Evolutionary conservation across 2,888 invertebrate genomes (phyloP).

Genomic region (Parnassius smintheus): DNA sequence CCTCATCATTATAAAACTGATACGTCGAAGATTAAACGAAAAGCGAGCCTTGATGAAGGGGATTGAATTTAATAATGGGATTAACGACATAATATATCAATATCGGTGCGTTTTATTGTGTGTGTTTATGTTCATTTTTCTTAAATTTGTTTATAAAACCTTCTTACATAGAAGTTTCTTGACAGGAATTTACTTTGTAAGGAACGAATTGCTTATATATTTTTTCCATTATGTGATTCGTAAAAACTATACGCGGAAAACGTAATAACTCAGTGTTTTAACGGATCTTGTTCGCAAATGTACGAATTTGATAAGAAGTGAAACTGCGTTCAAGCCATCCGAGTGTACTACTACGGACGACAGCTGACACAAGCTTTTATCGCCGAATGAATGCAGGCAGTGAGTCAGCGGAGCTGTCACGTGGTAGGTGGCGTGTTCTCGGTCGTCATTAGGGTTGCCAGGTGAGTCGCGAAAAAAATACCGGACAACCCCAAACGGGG

Average conservation of each 20-base stretch:
- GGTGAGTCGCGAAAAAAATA: too few relatives aligned
- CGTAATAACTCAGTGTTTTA: too few relatives aligned
- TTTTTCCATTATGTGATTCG: too few relatives aligned
- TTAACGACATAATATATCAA: not conserved
- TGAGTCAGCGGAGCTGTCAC: conserved; percentile 27
- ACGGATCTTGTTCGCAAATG: too few relatives aligned
- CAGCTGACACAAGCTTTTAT: conserved; percentile 47
- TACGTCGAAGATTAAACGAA: conserved; percentile 1
- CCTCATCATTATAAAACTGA: not conserved
- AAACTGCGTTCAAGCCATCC: conserved; percentile 1
- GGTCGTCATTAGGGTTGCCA: conserved; percentile 21
- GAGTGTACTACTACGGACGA: conserved; percentile 27
- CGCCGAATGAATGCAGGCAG: conserved; percentile 45
- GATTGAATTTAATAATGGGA: not conserved
- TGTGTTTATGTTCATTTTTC: too few relatives aligned
- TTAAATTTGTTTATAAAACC: too few relatives aligned
- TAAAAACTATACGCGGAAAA: too few relatives aligned
- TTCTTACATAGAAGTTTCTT: too few relatives aligned
- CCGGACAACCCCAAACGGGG: too few relatives aligned
- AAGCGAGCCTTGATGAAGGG: not conserved
- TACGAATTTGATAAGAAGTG: conserved; percentile 19
- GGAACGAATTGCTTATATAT: too few relatives aligned
- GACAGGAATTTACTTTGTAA: too few relatives aligned
- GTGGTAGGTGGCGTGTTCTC: conserved; percentile 26
- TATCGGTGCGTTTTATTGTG: too few relatives aligned